Percentiles rank a stretch among this genome's conserved stretches.
phyloP scores from a whole-genome alignment of 2,888 invertebrate genomes.

The Phyllotreta striolata region DNA sequence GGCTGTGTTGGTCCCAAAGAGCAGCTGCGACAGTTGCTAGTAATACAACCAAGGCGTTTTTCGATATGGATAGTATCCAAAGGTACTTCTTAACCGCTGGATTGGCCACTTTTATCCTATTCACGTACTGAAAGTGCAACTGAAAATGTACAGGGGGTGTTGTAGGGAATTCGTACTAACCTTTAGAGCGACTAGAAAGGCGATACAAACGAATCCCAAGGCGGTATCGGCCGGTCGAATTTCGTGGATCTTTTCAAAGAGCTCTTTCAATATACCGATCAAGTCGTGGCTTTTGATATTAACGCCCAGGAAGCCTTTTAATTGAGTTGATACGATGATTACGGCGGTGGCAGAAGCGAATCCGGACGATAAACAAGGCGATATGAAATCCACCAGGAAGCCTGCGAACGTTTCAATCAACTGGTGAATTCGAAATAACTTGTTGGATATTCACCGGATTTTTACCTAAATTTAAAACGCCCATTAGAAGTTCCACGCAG shows the following conservation, averaged over 20 bases:
- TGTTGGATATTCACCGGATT: background rate
- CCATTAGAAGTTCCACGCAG: conserved; percentile 80
- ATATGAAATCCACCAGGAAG: conserved; percentile 85
- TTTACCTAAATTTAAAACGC: conserved; percentile 80
- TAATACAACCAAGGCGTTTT: conserved; percentile 81
- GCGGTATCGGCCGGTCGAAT: conserved; percentile 69
- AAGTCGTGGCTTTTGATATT: conserved; percentile 74
- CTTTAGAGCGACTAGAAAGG: conserved; percentile 71
- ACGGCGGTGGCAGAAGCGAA: conserved; percentile 86
- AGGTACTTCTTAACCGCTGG: conserved; percentile 64
- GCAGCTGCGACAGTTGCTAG: conserved; percentile 63
- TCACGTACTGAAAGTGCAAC: conserved; percentile 65
- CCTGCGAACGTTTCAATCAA: conserved; percentile 67
- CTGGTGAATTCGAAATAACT: background rate
- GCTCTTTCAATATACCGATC: conserved; percentile 66
- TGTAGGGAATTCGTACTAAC: conserved; percentile 61
- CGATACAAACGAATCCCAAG: conserved; percentile 72
- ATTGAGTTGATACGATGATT: conserved; percentile 78
- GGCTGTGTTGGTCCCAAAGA: conserved; percentile 52
- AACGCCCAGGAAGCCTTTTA: conserved; percentile 78
- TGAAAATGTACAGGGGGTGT: background rate
- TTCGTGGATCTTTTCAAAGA: conserved; percentile 62
- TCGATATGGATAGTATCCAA: conserved; percentile 79
- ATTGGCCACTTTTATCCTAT: conserved; percentile 63
- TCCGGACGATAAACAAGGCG: conserved; percentile 81